Evolutionary conservation across 2,113 vertebrate genomes (phyloP), one percentile per base, ranked within the genome.

Genomic region (Trematocara macrostoma): DNA sequence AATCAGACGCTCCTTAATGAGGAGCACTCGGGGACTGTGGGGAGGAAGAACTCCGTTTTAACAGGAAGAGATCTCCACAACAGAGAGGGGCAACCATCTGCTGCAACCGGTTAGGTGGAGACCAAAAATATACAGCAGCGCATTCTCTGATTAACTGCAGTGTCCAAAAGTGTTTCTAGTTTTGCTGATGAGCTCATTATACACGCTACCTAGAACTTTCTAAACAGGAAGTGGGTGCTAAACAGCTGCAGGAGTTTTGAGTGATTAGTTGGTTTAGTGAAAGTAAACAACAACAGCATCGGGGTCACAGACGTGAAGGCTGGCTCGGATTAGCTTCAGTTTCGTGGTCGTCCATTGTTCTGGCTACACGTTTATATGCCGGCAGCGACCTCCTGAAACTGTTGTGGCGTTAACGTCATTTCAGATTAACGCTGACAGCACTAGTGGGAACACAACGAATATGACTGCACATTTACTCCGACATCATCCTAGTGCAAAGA

Each of bases 101-200:
- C 7, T 5, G 14, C 56, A 59, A 59, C 14, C 2, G 1, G 15
- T 16, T 53, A 53, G 0, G 1, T 20, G 1, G 23, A 61, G 57
- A 34, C 15, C 26, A 29, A 8, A 55, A 0, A 57, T 0, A 59
- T 6, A 34, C 1, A 34, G 20, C 52, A 55, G 11, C 2, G 1
- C 52, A 55, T 1, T 7, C 20, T 12, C 20, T 12, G 16, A 57
- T 57, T 1, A 31, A 55, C 53, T 7, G 53, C 26, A 31, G 26
- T 31, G 56, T 59, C 56, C 56, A 59, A 31, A 59, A 59, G 56
- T 8, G 56, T 59, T 59, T 59, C 0, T 16, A 31, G 29, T 18
- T 10, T 0, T 59, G 29, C 56, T 16, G 29, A 59, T 34, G 56
- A 59, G 29, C 56, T 59, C 56, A 16, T 31, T 34, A 59, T 0